Evolutionary conservation across 2,113 vertebrate genomes (phyloP), one percentile per base, ranked within the genome.

Genomic region (Gobius niger): DNA sequence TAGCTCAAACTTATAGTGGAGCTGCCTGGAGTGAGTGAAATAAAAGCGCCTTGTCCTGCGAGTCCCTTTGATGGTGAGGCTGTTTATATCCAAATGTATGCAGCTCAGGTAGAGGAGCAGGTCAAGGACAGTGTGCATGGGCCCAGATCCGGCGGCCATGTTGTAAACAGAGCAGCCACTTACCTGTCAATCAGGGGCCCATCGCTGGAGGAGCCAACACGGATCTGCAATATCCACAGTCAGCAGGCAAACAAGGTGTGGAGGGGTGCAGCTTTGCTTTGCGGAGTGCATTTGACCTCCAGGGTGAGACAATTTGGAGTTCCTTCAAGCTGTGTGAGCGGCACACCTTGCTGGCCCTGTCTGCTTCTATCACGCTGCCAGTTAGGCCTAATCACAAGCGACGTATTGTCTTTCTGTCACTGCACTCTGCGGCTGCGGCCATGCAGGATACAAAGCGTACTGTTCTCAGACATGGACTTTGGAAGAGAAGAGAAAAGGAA

Each of bases 281-380:
- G 42, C 79, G 81, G 80, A 81, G 85, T 91, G 79, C 76, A 80
- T 83, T 84, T 89, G 91, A 93, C 92, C 92, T 92, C 88, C 64
- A 81, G 84, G 86, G 86, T 87, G 87, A 89, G 86, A 86, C 81
- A 83, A 86, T 90, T 88, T 78, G 78, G 75, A 86, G 72, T 82
- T 88, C 82, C 83, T 75, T 79, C 75, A 68, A 80, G 80, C 78
- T 73, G 75, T 77, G 76, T 78, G 87, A 87, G 11, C 80, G 85
- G 75, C 76, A 80, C 77, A 82, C 73, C 76, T 67, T 61, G 34
- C 83, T 72, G 80, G 71, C 73, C 76, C 79, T 68, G 73, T 84
- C 90, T 62, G 70, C 67, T 76, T 81, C 73, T 47, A 85, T 89
- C 86, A 87, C 71, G 70, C 70, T n/a, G 57, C 73, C 53, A 47